Base-by-base conservation (phyloP, 2,888 invertebrate genomes). In the Hydraecia micacea region DNA sequence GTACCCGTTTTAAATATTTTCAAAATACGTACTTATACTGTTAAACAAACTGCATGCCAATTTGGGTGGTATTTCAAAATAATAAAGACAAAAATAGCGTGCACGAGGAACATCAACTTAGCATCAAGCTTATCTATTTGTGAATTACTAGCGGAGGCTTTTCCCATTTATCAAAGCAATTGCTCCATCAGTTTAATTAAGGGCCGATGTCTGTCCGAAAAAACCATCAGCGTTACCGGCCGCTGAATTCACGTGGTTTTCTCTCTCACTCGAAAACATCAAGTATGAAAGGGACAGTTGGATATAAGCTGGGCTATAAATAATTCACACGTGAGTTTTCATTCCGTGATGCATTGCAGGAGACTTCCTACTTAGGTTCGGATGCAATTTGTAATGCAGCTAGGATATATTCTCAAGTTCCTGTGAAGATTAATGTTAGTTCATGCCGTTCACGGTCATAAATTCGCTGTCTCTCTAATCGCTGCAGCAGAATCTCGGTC, bases 131-230 rank as follows among this genome's bases (percentile, higher is more conserved):
- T 68, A 72, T 81, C 73, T 67, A 81, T 80, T 81, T 82, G 80
- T 82, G 77, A 73, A 80, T 85, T 79, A 67, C 55, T 78, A 65
- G n/a, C 39, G 69, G 72, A 83, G 84, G 76, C 81, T 79, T 68
- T 84, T 85, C 81, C 82, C 78, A 86, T 88, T 87, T 85, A 85
- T 91, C 85, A 88, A 84, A 83, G 73, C 39, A 85, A 89, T 86
- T 75, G 77, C 73, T 76, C 83, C 82, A 87, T 87, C 81, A 83
- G 70, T 79, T 78, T 88, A 87, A 90, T 86, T 85, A 78, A 85
- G 75, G 74, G 68, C 55, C 28, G 39, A 67, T 58, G 32, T 65
- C 66, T 62, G 66, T 69, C 72, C 42, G 0, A 70, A 72, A 73
- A 73, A 9, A 70, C 58, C 69, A 76, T 65, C 74, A 74, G 52